phyloP scores from a whole-genome alignment of 2,797 vertebrate species.

The Sebastes trivittatus region DNA sequence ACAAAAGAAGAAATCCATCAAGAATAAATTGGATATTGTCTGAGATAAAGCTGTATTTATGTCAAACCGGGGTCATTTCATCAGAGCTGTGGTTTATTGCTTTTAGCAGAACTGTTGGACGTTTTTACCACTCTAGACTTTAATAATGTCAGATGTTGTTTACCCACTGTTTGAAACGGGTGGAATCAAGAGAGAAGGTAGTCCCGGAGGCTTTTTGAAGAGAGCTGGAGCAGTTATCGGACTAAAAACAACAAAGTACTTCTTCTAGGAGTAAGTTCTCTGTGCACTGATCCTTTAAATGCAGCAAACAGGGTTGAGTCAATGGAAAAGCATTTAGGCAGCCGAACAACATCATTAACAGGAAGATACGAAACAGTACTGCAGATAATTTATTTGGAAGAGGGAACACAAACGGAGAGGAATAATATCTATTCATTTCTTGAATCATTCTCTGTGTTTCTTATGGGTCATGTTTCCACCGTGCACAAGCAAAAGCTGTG shows the following conservation, averaged over 20 bases:
- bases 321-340: not conserved
- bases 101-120: not conserved
- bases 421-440: not conserved
- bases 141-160: slow-evolving; percentile 4
- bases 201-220: not conserved
- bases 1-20: slow-evolving; percentile 12
- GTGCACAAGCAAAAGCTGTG: slow-evolving; percentile 4
- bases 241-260: not conserved
- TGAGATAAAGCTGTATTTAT: not conserved
- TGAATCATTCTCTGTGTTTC: not conserved
- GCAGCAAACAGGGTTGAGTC: not conserved
- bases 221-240: not conserved
- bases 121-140: not conserved
- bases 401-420: not conserved
- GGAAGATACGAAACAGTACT: not conserved
- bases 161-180: not conserved
- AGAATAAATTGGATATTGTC: not conserved
- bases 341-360: not conserved
- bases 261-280: not conserved
- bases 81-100: not conserved
- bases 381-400: not conserved
- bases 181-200: not conserved
- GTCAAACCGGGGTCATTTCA: not conserved
- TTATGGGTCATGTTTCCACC: not conserved
- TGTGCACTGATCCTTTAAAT: not conserved